Percentiles rank a stretch among this genome's conserved stretches.
Evolutionary conservation across 2,797 vertebrate genomes (phyloP).

Genomic region (Poeciliopsis turneri): DNA sequence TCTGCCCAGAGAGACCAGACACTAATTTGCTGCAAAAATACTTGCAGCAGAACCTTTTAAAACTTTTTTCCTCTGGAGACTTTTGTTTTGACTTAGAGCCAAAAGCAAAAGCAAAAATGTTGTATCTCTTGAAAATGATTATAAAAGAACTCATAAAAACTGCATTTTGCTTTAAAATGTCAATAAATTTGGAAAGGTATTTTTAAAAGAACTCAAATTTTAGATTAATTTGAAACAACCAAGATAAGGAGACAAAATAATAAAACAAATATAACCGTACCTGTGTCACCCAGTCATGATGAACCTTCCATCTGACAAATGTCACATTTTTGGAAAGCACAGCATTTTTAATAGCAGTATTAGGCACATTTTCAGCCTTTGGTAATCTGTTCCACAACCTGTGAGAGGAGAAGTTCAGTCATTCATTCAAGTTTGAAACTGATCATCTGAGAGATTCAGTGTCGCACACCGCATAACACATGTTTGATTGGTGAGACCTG

Average conservation of each 20-base stretch:
- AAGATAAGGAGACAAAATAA: neutral
- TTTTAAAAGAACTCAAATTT: neutral
- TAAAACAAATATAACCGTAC: conserved; percentile 47
- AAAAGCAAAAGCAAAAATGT: neutral
- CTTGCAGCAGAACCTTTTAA: neutral
- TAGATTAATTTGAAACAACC: neutral
- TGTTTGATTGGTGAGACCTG: conserved; percentile 10
- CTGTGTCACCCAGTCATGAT: conserved; percentile 81
- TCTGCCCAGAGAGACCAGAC: neutral
- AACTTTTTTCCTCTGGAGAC: neutral
- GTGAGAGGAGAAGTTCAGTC: conserved; percentile 24
- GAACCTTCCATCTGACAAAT: conserved; percentile 81
- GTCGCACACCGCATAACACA: neutral
- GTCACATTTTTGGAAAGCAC: conserved; percentile 74
- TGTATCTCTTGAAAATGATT: neutral
- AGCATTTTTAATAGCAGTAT: conserved; percentile 71
- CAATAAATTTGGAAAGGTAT: neutral
- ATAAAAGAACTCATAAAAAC: neutral
- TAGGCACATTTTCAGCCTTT: conserved; percentile 80
- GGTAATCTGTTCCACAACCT: conserved; percentile 87
- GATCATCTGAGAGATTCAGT: neutral
- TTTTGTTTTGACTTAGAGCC: neutral
- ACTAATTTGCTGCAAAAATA: neutral
- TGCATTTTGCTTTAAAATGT: neutral
- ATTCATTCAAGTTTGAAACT: conserved; percentile 7